Percentiles rank a stretch among this genome's conserved stretches.
phyloP scores from a whole-genome alignment of 1,140 invertebrate species.

The Daktulosphaira vitifoliae region DNA sequence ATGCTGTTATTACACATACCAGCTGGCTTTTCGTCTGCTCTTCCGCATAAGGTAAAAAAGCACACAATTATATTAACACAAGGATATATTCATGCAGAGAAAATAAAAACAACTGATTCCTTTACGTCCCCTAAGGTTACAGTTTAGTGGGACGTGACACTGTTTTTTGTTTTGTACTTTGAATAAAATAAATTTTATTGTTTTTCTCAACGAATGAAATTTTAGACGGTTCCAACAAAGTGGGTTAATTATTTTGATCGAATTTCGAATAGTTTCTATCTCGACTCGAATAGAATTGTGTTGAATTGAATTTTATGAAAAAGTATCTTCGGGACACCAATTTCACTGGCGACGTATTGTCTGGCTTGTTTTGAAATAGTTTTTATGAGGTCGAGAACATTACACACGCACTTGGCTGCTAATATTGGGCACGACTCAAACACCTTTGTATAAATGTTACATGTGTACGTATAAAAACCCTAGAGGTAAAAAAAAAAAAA shows the following conservation, averaged over 20 bases:
- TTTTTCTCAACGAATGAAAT: too few relatives aligned
- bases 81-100: too few relatives aligned
- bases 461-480: not conserved
- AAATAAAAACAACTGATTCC: too few relatives aligned
- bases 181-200: too few relatives aligned
- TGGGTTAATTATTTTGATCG: too few relatives aligned
- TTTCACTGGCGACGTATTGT: constrained; percentile 21
- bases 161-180: too few relatives aligned
- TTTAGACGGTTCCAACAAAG: too few relatives aligned
- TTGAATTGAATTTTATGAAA: not conserved
- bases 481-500: constrained; percentile 7
- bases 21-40: not conserved
- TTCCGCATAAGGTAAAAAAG: constrained; percentile 13
- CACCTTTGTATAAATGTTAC: constrained; percentile 4
- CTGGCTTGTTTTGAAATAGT: constrained; percentile 17
- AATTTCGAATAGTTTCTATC: too few relatives aligned
- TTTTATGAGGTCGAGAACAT: constrained; percentile 29
- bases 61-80: too few relatives aligned
- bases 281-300: too few relatives aligned
- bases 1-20: constrained; percentile 2
- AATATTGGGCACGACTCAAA: constrained; percentile 26
- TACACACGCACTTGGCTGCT: not conserved
- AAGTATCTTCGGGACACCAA: not conserved
- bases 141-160: too few relatives aligned
- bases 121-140: too few relatives aligned